Evolutionary conservation across 2,797 vertebrate genomes (phyloP).

Genomic region (Dryobates pubescens): DNA sequence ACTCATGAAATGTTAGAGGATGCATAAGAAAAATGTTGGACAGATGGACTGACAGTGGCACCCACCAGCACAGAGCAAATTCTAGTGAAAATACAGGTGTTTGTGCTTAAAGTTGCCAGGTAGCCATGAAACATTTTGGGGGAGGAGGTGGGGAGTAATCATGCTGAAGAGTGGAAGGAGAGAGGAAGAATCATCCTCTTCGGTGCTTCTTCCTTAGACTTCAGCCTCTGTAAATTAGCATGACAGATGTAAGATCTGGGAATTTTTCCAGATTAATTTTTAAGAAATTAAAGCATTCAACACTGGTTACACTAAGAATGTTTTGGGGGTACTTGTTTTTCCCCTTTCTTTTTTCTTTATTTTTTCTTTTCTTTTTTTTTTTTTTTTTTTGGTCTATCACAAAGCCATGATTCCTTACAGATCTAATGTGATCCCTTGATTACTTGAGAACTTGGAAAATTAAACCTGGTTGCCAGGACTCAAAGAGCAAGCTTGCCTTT

Average conservation of each 20-base stretch:
- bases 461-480: background rate
- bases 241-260: conserved; percentile 74
- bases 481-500: background rate
- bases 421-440: background rate
- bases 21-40: background rate
- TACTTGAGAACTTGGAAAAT: background rate
- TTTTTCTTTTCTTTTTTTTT: background rate
- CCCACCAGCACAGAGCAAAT: background rate
- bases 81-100: background rate
- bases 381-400: background rate
- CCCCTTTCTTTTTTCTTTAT: no score
- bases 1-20: background rate
- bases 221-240: conserved; percentile 68
- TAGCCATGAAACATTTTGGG: background rate
- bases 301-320: conserved; percentile 18
- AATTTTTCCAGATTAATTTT: conserved; percentile 71
- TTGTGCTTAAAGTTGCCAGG: conserved; percentile 23
- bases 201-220: conserved; percentile 27
- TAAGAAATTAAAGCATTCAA: conserved; percentile 65
- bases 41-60: background rate
- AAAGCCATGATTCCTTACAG: background rate
- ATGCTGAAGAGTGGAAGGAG: background rate
- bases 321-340: background rate
- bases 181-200: conserved; percentile 17
- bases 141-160: background rate